Base-by-base conservation (phyloP, 2,113 vertebrate genomes). In the Apeltes quadracus region DNA sequence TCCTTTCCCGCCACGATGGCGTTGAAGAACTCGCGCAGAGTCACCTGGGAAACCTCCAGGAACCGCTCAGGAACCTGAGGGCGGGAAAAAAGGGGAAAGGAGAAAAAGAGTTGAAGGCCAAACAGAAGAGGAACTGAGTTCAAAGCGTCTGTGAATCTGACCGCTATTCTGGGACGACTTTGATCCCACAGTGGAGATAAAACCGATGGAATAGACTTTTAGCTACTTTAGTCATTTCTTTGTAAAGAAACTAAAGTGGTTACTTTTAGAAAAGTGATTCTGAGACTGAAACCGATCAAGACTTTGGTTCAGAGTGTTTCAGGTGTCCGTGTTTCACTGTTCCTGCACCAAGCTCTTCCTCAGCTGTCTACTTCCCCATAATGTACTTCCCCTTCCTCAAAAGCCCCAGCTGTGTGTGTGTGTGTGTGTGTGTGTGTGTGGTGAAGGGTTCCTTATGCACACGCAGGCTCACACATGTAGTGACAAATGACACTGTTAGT, bases 1-100 rank as follows among this genome's bases (percentile, higher is more conserved):
- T 99, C 97, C 94, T 98, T 98, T 87, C 97, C 97, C 12, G 96
- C 96, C 88, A 98, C 96, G 87, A 99, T 98, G 95, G 97, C 97
- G 75, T 98, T 98, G 94, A 98, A 99, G 95, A 99, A 99, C 94
- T 99, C 97, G 63, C 96, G 95, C 84, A 99, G 96, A 51, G 97
- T 99, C 95, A 99, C 96, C 95, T 98, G 96, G 81, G 96, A 94
- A 84, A 99, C 97, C 95, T 99, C 97, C 92, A 99, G 94, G 92
- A 99, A 99, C 82, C 97, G 96, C 66, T 98, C 97, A 61, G 97
- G 97, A 92, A 99, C 97, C 97, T 99, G 65, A 4, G 13, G 63
- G 53, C 7, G 71, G 54, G 68, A 56, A 61, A 59, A 56, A 46
- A 56, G n/a, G 50, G 61, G 92, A 91, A 92, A 29, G 20, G 41